Percentiles rank a stretch among this genome's conserved stretches.
Evolutionary conservation across 2,888 invertebrate species (phyloP).

Genomic region (Nemapogon koenigi): DNA sequence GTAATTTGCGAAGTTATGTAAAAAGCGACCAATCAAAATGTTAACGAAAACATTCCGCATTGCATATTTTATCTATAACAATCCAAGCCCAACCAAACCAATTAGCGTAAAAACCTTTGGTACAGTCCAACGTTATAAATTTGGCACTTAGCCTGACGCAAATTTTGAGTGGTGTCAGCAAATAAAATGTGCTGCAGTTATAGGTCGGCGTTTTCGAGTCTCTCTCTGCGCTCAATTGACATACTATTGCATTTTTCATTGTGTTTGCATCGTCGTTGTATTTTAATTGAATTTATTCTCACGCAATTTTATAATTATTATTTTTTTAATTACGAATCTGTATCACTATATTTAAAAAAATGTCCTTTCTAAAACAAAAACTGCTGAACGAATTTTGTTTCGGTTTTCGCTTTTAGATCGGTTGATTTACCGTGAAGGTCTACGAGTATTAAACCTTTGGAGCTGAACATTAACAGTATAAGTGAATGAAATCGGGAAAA

Average conservation of each 20-base stretch:
- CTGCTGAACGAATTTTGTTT: too few species aligned
- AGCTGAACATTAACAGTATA: too few species aligned
- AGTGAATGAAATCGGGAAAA: too few species aligned
- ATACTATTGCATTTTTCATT: conserved; percentile 34
- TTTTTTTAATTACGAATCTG: too few species aligned
- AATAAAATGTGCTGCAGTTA: conserved; percentile 54
- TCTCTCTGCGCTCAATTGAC: conserved; percentile 46
- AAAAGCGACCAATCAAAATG: conserved; percentile 45
- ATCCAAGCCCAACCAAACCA: conserved; percentile 56
- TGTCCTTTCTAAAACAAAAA: too few species aligned
- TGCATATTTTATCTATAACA: conserved; percentile 64
- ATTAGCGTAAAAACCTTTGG: conserved; percentile 58
- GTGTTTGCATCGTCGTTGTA: conserved; percentile 28
- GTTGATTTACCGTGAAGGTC: too few species aligned
- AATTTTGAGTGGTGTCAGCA: conserved; percentile 57
- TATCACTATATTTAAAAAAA: too few species aligned
- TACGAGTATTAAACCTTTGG: too few species aligned
- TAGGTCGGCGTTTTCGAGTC: conserved; percentile 38
- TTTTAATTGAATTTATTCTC: conserved; percentile 7
- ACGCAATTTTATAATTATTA: too few species aligned
- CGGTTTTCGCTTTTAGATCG: too few species aligned
- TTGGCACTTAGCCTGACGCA: conserved; percentile 64
- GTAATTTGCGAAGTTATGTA: too few species aligned
- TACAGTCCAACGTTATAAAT: conserved; percentile 57
- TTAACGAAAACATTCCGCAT: conserved; percentile 56